Base-by-base conservation (phyloP, 2,797 vertebrate genomes). In the Argya squamiceps region DNA sequence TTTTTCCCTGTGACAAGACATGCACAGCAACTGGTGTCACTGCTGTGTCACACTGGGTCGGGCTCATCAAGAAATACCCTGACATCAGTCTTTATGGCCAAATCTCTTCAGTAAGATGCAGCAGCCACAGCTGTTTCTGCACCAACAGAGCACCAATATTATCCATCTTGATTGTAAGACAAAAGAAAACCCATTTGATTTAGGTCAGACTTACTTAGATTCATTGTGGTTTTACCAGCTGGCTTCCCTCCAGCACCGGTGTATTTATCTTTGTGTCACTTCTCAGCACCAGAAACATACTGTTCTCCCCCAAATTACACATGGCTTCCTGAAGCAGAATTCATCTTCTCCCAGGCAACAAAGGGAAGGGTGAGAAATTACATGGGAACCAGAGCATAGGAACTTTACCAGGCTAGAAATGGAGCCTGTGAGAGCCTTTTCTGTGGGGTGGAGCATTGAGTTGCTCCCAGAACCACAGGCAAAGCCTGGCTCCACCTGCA, bases 401-500 rank as follows among this genome's bases (percentile, higher is more conserved):
- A 92, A 32, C 19, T 58, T 74, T 20, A 41, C 22, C 34, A 84
- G 56, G 30, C 62, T 36, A 32, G 58, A 68, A 86, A 58, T 9
- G 14, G 73, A 79, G 32, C 10, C 69, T 22, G 9, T 2, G 11
- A 41, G 21, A 88, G 34, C 26, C 30, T 44, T 16, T 55, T 70
- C 62, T 20, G 8, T 4, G 24, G 17, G 4, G 4, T 2, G 4
- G 4, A 15, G 14, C 30, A 5, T 1, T 2, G 2, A 21, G 41
- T 5, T 52, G 23, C 11, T n/a, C 29, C 4, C 16, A 83, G 67
- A 83, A 76, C 6, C 10, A 46, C 0, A 21, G 30, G 19, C 19
- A 64, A 84, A 44, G 53, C 49, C 60, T 70, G 62, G 56, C 34
- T 14, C 41, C 34, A 39, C 2, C 12, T 9, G 13, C 15, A 22